Percentiles rank a stretch among this genome's conserved stretches.
Conservation (phyloP, 2,888 invertebrate genomes). For the Microchrysa polita region DNA sequence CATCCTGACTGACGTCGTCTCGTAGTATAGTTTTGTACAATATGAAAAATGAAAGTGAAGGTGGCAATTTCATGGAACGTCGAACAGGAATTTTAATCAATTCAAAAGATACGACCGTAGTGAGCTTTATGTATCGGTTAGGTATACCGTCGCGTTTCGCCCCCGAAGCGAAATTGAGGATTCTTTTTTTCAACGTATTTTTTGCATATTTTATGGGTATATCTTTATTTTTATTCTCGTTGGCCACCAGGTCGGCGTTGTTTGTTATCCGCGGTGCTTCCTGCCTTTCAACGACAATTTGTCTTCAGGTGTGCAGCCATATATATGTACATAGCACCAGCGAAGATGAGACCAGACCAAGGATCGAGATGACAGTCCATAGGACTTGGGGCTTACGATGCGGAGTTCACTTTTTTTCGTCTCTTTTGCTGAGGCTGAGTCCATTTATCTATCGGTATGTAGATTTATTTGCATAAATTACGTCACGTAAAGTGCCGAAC, state of each 20-base stretch:
- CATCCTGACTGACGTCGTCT: constrained; percentile 22
- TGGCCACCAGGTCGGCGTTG: neutral
- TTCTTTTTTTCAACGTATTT: neutral
- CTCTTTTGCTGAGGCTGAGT: constrained; percentile 13
- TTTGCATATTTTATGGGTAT: too few relatives aligned
- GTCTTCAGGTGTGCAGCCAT: constrained; percentile 11
- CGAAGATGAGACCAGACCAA: constrained; percentile 17
- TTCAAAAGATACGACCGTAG: constrained; percentile 45
- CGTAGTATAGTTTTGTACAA: constrained; percentile 20
- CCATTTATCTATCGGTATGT: constrained; percentile 41
- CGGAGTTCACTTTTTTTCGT: neutral
- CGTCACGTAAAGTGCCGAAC: constrained; percentile 13
- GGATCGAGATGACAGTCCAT: neutral
- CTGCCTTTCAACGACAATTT: constrained; percentile 31
- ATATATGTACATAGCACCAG: constrained; percentile 4
- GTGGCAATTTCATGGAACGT: constrained; percentile 50
- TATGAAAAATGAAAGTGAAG: constrained; percentile 50
- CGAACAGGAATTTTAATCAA: constrained; percentile 50
- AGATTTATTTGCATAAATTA: constrained; percentile 41
- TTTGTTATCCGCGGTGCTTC: neutral
- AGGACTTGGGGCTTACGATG: constrained; percentile 1
- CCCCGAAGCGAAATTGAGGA: neutral
- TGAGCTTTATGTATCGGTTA: too few relatives aligned
- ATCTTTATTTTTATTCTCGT: too few relatives aligned
- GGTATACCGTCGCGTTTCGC: neutral